Percentiles rank a stretch among this genome's conserved stretches.
Conservation (phyloP, 2,797 vertebrate species). For the Phrynocephalus guinanensis region DNA sequence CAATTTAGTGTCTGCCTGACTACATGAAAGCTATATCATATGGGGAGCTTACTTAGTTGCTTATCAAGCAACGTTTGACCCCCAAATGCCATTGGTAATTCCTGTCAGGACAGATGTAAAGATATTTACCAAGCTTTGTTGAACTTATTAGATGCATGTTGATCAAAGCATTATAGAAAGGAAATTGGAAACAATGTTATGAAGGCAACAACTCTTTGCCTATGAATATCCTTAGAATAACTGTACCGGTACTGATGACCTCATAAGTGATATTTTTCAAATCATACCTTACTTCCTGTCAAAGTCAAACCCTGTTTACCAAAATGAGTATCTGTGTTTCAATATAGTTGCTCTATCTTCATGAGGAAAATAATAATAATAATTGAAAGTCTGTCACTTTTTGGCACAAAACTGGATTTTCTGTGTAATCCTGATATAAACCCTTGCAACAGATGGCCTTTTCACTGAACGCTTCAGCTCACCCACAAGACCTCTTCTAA, state of each 20-base stretch:
- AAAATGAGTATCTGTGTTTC: slow-evolving; percentile 31
- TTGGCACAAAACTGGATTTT: slow-evolving; percentile 51
- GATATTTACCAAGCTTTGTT: slow-evolving; percentile 52
- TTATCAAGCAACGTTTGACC: slow-evolving; percentile 55
- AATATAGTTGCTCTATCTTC: slow-evolving; percentile 16
- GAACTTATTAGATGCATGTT: slow-evolving; percentile 46
- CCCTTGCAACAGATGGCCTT: slow-evolving; percentile 47
- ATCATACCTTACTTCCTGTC: slow-evolving; percentile 12
- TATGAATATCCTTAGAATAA: slow-evolving; percentile 3
- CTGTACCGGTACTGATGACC: neutral
- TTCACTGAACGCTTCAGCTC: slow-evolving; percentile 35
- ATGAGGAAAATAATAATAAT: neutral
- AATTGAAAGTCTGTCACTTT: slow-evolving; percentile 48
- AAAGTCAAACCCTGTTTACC: slow-evolving; percentile 26
- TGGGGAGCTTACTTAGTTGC: slow-evolving; percentile 27
- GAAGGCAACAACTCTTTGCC: neutral
- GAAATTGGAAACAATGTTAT: neutral
- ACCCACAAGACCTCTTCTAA: slow-evolving; percentile 36
- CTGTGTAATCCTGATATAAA: slow-evolving; percentile 44
- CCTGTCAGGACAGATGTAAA: slow-evolving; percentile 42
- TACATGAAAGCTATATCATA: slow-evolving; percentile 15
- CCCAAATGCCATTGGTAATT: slow-evolving; percentile 32
- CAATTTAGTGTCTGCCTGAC: neutral
- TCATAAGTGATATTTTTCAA: neutral
- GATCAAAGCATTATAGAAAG: slow-evolving; percentile 20